phyloP scores from a whole-genome alignment of 2,888 invertebrate genomes.

The Amiota communis region DNA sequence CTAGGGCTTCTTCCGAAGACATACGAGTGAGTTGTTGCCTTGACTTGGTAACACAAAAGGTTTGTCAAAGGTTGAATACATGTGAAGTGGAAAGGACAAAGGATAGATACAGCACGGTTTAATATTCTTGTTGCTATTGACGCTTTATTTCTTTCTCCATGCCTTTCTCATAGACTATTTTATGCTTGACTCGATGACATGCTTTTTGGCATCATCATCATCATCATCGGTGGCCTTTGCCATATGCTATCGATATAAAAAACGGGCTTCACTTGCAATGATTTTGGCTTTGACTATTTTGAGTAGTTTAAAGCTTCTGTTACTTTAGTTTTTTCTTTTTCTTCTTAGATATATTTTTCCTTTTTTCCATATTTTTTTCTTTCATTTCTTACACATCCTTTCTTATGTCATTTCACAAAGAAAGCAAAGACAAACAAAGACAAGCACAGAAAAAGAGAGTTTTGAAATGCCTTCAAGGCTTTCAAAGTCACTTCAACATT shows the following conservation, averaged over 20 bases:
- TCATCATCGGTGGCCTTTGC: conserved; percentile 22
- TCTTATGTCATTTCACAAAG: too few species aligned
- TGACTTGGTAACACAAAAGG: too few species aligned
- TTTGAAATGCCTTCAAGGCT: too few species aligned
- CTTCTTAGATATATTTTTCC: conserved; percentile 1
- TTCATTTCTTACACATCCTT: not conserved
- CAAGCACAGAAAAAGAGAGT: too few species aligned
- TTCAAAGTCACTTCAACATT: not conserved
- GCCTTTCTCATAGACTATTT: not conserved
- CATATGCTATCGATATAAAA: conserved; percentile 11
- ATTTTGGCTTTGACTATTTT: not conserved
- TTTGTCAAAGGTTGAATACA: conserved; percentile 6
- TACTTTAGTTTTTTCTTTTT: conserved; percentile 18
- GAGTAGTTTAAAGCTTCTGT: conserved; percentile 1
- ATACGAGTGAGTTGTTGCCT: not conserved
- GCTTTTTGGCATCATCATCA: conserved; percentile 7
- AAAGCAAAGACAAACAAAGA: too few species aligned
- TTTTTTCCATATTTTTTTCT: conserved; percentile 12
- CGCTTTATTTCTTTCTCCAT: conserved; percentile 31
- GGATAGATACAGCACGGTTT: not conserved
- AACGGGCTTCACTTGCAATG: conserved; percentile 31
- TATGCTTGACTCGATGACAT: conserved; percentile 21
- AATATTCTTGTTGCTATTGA: conserved; percentile 16
- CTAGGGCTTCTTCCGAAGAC: conserved; percentile 14
- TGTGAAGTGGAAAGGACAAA: not conserved